Evolutionary conservation across 2,888 invertebrate species (phyloP).

Genomic region (Chrysomela aeneicollis): DNA sequence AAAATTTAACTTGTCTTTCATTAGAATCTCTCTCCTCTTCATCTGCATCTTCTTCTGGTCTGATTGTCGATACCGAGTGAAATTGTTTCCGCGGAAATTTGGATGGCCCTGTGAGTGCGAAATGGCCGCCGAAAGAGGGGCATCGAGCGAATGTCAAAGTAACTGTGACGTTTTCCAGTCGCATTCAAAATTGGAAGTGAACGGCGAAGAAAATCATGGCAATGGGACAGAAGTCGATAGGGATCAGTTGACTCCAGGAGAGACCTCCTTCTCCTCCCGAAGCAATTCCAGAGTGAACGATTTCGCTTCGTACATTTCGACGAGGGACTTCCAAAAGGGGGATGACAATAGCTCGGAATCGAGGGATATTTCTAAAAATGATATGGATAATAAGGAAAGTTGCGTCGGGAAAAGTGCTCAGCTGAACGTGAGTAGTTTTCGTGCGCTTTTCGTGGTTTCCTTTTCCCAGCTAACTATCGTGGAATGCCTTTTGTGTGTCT

Average conservation of each 20-base stretch:
- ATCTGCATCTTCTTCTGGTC: too few species aligned
- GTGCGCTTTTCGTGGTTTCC: slow-evolving; percentile 3
- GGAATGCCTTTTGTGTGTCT: slow-evolving; percentile 20
- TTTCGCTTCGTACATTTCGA: slow-evolving; percentile 70
- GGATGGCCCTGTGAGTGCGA: slow-evolving; percentile 30
- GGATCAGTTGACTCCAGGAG: slow-evolving; percentile 31
- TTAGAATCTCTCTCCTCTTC: too few species aligned
- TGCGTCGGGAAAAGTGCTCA: slow-evolving; percentile 35
- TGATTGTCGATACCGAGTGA: too few species aligned
- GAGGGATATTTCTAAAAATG: slow-evolving; percentile 37
- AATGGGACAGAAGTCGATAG: slow-evolving; percentile 39
- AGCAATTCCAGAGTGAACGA: slow-evolving; percentile 61
- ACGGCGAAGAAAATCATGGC: slow-evolving; percentile 34
- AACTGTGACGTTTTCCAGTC: slow-evolving; percentile 44
- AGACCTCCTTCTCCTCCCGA: slow-evolving; percentile 27
- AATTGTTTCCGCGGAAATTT: too few species aligned
- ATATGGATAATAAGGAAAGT: slow-evolving; percentile 41
- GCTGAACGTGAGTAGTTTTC: slow-evolving; percentile 38
- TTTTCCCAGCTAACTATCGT: too few species aligned
- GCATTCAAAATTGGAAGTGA: slow-evolving; percentile 43
- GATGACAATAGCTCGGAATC: slow-evolving; percentile 50
- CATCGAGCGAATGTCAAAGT: slow-evolving; percentile 39
- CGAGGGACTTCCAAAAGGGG: slow-evolving; percentile 61
- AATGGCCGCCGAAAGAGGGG: slow-evolving; percentile 34
- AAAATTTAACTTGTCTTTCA: too few species aligned